These are phyloP conservation scores for Ochropleura plecta DNA, from an alignment of 2,888 invertebrate species.

Conservation along the genomic window DNA sequence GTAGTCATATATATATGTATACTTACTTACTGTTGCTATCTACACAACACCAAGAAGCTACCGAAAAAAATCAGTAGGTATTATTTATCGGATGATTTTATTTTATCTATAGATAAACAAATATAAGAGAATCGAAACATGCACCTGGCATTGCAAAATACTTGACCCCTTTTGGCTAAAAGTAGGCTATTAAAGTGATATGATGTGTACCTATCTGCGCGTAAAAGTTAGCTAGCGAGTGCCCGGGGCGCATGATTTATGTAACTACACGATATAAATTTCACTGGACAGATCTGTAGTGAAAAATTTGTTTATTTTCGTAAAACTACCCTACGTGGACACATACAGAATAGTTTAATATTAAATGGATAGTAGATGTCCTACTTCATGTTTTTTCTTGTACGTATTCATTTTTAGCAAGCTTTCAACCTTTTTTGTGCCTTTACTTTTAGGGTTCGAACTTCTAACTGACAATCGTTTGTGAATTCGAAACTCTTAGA, in stretches of 20 bases:
- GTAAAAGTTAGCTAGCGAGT: slow-evolving; percentile 55
- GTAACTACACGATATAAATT: slow-evolving; percentile 56
- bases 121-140: neutral
- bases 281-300: slow-evolving; percentile 54
- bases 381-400: neutral
- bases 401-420: neutral
- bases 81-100: too few species aligned
- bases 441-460: slow-evolving; percentile 2
- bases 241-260: slow-evolving; percentile 56
- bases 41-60: too few species aligned
- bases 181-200: slow-evolving; percentile 41
- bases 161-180: slow-evolving; percentile 12
- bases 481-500: too few species aligned
- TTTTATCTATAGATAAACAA: neutral
- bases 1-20: too few species aligned
- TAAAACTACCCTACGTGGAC: slow-evolving; percentile 27
- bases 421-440: slow-evolving; percentile 13
- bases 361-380: slow-evolving; percentile 7
- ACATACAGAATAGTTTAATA: slow-evolving; percentile 55
- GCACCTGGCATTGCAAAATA: neutral
- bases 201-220: slow-evolving; percentile 30
- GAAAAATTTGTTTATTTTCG: slow-evolving; percentile 63
- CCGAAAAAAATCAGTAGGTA: too few species aligned
- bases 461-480: neutral
- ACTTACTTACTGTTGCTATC: too few species aligned